A percentile compares a stretch with the other conserved stretches of the same genome.
These are phyloP conservation scores for Serripes groenlandicus DNA, from an alignment of 2,888 invertebrate species.

Conservation along the genomic window DNA sequence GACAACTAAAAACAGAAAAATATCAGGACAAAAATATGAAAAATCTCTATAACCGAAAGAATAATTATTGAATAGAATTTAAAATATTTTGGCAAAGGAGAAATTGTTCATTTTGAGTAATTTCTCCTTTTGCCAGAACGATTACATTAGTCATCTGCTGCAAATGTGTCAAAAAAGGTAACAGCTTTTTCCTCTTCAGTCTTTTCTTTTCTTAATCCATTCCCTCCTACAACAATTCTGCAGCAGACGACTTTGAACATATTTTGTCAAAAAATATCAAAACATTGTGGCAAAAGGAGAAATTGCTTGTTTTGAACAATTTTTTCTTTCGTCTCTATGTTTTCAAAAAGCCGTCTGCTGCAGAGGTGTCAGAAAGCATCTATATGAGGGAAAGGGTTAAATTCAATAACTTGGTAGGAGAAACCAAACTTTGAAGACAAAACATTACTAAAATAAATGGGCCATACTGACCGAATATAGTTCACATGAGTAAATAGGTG, in stretches of 20 bases:
- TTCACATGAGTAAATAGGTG: too few species aligned
- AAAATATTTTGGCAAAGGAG: background rate
- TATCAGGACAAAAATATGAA: background rate
- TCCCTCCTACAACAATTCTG: background rate
- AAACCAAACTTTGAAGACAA: too few species aligned
- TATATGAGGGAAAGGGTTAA: background rate
- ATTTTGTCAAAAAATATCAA: background rate
- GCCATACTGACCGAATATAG: too few species aligned
- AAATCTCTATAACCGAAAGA: too few species aligned
- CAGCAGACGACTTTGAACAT: background rate
- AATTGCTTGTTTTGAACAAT: background rate
- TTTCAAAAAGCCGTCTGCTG: background rate
- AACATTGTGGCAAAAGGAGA: background rate
- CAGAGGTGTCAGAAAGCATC: background rate
- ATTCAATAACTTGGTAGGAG: too few species aligned
- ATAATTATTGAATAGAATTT: too few species aligned
- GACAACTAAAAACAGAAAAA: background rate
- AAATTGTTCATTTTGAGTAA: slow-evolving; percentile 1
- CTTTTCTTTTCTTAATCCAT: background rate
- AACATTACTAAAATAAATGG: too few species aligned
- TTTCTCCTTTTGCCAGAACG: slow-evolving; percentile 7
- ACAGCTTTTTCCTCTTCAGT: background rate
- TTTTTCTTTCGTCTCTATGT: background rate
- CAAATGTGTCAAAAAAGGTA: too few species aligned
- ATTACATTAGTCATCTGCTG: too few species aligned